Percentiles rank a stretch among this genome's conserved stretches.
Conservation (phyloP, 2,888 invertebrate species). For the Mythimna ferrago region DNA sequence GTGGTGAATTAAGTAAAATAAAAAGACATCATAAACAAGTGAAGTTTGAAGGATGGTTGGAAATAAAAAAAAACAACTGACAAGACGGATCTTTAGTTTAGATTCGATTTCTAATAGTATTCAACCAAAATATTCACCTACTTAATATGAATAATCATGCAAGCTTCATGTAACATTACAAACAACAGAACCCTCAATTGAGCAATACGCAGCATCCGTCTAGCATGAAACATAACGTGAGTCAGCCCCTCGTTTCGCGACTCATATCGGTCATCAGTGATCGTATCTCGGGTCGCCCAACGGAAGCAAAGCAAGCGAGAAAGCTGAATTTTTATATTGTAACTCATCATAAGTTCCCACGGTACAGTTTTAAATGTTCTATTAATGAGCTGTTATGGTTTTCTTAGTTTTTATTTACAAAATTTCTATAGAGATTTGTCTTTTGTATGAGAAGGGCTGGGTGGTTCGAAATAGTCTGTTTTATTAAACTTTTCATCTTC, state of each 20-base stretch:
- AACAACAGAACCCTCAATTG: conserved; percentile 50
- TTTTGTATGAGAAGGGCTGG: neutral
- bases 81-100: too few species aligned
- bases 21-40: neutral
- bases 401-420: conserved; percentile 7
- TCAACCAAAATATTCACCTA: neutral
- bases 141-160: conserved; percentile 8
- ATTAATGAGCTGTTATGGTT: conserved; percentile 29
- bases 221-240: conserved; percentile 63
- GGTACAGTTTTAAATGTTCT: conserved; percentile 71
- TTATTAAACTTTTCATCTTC: too few species aligned
- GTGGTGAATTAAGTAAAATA: neutral
- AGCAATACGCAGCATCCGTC: conserved; percentile 66
- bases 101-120: neutral
- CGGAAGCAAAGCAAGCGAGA: conserved; percentile 86
- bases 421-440: neutral
- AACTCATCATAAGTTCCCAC: conserved; percentile 83
- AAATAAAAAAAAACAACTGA: too few species aligned
- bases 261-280: conserved; percentile 82
- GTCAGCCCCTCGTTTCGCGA: conserved; percentile 76
- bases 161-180: conserved; percentile 6
- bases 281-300: conserved; percentile 82
- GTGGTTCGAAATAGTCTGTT: too few species aligned
- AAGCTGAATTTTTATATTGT: conserved; percentile 85
- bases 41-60: too few species aligned